phyloP scores from a whole-genome alignment of 1,140 invertebrate species.

The Telenomus remus region DNA sequence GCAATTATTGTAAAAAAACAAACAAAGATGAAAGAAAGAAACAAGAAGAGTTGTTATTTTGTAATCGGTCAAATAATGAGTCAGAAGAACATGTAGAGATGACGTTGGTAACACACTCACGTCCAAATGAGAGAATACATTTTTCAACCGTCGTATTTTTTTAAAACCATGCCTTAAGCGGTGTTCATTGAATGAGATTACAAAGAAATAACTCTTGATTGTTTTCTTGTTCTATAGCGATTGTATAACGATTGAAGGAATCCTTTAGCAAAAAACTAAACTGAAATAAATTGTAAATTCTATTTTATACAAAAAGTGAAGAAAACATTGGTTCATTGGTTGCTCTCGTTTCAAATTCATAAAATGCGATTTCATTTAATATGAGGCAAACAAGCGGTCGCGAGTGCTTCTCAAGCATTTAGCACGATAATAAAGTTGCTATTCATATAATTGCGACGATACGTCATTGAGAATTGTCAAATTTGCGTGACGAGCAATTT shows the following conservation, averaged over 20 bases:
- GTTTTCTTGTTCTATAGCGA: too few relatives aligned
- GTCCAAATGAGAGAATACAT: constrained; percentile 30
- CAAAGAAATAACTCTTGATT: constrained; percentile 24
- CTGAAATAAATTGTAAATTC: not conserved
- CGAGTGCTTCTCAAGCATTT: constrained; percentile 35
- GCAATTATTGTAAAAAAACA: not conserved
- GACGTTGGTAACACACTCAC: constrained; percentile 1
- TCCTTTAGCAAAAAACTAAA: not conserved
- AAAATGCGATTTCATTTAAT: not conserved
- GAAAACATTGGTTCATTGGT: too few relatives aligned
- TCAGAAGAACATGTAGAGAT: constrained; percentile 7
- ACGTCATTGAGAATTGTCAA: constrained; percentile 12
- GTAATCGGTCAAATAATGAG: constrained; percentile 16
- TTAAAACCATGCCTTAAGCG: constrained; percentile 18
- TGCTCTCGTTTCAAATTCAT: too few relatives aligned
- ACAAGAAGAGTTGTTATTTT: constrained; percentile 31
- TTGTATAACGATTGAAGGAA: not conserved
- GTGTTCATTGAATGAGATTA: constrained; percentile 16
- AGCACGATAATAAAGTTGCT: constrained; percentile 30
- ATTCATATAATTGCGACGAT: constrained; percentile 3
- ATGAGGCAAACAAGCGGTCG: constrained; percentile 11
- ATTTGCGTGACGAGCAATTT: constrained; percentile 17
- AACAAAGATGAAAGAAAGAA: constrained; percentile 6
- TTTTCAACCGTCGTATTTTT: constrained; percentile 20
- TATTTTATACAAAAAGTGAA: not conserved